A percentile compares a stretch with the other conserved stretches of the same genome.
Conservation (phyloP, 1,140 invertebrate species). For the Anastrepha ludens region DNA sequence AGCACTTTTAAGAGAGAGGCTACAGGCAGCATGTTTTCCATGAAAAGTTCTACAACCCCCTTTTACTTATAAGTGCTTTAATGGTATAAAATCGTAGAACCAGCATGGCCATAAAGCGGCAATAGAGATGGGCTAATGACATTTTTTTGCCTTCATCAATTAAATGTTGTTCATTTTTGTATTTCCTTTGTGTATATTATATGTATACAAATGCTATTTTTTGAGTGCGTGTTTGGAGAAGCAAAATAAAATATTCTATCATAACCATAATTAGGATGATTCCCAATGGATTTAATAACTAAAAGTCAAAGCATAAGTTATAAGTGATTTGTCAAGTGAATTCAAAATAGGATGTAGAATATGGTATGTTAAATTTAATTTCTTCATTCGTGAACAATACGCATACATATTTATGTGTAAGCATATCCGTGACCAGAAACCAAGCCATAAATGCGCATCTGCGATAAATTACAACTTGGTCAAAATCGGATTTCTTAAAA, state of each 20-base stretch:
- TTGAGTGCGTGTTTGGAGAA: neutral
- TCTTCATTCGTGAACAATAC: neutral
- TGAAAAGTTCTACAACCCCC: neutral
- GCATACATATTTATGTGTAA: neutral
- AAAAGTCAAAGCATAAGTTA: constrained; percentile 44
- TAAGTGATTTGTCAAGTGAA: constrained; percentile 33
- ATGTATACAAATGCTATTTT: neutral
- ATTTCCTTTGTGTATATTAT: neutral
- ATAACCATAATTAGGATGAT: constrained; percentile 1
- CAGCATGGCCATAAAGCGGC: neutral
- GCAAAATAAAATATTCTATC: constrained; percentile 10
- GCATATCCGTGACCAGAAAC: too few relatives aligned
- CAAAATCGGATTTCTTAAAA: too few relatives aligned
- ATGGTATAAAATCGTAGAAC: neutral
- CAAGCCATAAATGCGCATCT: too few relatives aligned
- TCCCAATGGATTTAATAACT: constrained; percentile 20
- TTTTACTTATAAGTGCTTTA: neutral
- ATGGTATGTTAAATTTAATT: neutral
- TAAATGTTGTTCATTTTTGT: constrained; percentile 5
- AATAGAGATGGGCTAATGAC: neutral
- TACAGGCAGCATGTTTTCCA: neutral
- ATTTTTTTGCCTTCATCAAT: neutral
- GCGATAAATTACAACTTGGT: too few relatives aligned
- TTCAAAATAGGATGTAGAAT: neutral
- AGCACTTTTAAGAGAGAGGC: neutral